Conservation (phyloP, 2,797 vertebrate genomes). For the Champsocephalus esox region DNA sequence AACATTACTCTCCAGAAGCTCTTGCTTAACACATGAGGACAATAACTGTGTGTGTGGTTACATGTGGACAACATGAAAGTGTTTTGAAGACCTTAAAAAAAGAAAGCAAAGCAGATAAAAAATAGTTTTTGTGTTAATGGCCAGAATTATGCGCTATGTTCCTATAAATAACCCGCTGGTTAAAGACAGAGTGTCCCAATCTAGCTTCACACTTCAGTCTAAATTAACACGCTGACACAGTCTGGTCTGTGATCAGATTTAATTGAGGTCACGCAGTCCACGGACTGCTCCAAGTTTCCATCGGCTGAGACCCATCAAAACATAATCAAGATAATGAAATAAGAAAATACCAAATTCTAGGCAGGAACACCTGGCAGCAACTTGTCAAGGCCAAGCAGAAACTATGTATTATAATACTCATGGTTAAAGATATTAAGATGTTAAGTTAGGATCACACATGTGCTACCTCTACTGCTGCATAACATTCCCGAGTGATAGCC, state of each 20-base stretch:
- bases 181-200: not conserved
- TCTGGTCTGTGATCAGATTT: conserved; percentile 1
- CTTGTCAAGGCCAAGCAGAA: not conserved
- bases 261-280: not conserved
- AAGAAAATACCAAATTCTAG: not conserved
- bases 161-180: not conserved
- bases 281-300: not conserved
- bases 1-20: not conserved
- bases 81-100: not conserved
- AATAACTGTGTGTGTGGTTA: not conserved
- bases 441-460: not conserved
- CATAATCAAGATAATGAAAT: conserved; percentile 5
- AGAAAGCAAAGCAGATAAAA: not conserved
- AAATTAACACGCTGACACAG: not conserved
- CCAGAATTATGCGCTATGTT: not conserved
- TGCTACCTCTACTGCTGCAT: not conserved
- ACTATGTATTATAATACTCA: not conserved
- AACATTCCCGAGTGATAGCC: not conserved
- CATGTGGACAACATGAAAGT: not conserved
- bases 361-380: not conserved
- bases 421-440: conserved; percentile 8
- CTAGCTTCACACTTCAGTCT: conserved; percentile 6
- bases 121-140: not conserved
- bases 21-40: not conserved
- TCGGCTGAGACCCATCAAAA: conserved; percentile 3